phyloP scores from a whole-genome alignment of 2,797 vertebrate genomes.

The Danio albolineatus region DNA sequence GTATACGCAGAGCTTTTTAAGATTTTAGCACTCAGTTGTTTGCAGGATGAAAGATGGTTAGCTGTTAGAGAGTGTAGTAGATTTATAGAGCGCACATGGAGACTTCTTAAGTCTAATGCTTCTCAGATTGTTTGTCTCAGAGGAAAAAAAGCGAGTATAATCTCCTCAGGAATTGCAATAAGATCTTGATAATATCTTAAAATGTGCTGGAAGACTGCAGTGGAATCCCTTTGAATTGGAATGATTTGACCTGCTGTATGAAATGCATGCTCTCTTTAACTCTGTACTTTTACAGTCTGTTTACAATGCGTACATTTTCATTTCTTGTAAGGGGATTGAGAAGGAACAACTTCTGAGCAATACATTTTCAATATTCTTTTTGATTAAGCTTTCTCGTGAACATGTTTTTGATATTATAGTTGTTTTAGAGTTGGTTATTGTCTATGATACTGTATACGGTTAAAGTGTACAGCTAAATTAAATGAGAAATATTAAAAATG shows the following conservation, averaged over 20 bases:
- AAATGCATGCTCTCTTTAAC: not conserved
- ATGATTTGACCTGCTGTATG: not conserved
- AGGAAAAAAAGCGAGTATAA: not conserved
- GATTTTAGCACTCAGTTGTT: not conserved
- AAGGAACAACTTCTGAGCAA: not conserved
- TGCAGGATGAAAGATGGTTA: not conserved
- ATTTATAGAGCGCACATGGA: not conserved
- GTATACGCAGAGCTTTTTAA: not conserved
- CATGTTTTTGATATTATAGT: too few species aligned
- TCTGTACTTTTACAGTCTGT: not conserved
- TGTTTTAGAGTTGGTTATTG: too few species aligned
- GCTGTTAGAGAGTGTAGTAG: not conserved
- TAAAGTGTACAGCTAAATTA: too few species aligned
- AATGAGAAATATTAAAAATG: too few species aligned
- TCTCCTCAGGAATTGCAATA: not conserved
- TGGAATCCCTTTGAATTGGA: not conserved
- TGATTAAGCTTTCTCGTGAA: too few species aligned
- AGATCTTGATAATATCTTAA: constrained; percentile 3
- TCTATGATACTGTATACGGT: too few species aligned
- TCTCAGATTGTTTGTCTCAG: not conserved
- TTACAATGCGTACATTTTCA: not conserved
- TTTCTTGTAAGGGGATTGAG: not conserved
- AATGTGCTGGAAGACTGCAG: not conserved
- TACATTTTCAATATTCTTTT: too few species aligned
- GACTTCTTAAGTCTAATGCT: not conserved